phyloP scores from a whole-genome alignment of 2,888 invertebrate species.

The Megaustenia siamemsis region DNA sequence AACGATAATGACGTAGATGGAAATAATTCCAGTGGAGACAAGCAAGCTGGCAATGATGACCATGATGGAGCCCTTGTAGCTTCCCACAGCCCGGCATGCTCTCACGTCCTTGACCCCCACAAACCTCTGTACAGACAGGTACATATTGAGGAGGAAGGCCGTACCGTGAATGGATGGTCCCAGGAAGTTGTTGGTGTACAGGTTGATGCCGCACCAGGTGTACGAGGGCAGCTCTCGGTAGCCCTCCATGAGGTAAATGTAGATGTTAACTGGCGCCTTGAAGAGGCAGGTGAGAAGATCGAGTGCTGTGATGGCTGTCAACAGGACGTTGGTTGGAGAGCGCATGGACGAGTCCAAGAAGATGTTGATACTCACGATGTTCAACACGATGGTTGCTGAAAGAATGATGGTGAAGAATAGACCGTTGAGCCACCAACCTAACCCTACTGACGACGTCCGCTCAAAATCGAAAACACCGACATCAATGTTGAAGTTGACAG shows the following conservation, averaged over 20 bases:
- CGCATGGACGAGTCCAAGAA: slow-evolving; percentile 2
- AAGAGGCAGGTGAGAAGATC: slow-evolving; percentile 38
- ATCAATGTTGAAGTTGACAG: background rate
- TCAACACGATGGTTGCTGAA: slow-evolving; percentile 2
- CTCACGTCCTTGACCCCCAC: slow-evolving; percentile 34
- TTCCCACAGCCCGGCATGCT: background rate
- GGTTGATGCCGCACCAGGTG: slow-evolving; percentile 32
- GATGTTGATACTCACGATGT: slow-evolving; percentile 12
- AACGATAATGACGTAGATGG: slow-evolving; percentile 15
- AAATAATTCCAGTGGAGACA: background rate
- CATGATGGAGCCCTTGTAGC: slow-evolving; percentile 16
- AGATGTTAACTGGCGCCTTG: slow-evolving; percentile 15
- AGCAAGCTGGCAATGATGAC: background rate
- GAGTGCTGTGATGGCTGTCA: slow-evolving; percentile 19
- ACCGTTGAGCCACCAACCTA: slow-evolving; percentile 42
- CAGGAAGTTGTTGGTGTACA: slow-evolving; percentile 40
- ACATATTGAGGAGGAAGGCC: slow-evolving; percentile 45
- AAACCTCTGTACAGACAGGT: slow-evolving; percentile 42
- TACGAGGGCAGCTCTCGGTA: slow-evolving; percentile 20
- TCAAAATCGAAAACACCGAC: slow-evolving; percentile 42
- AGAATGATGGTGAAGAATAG: background rate
- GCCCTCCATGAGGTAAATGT: slow-evolving; percentile 18
- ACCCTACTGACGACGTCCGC: background rate
- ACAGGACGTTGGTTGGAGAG: slow-evolving; percentile 28
- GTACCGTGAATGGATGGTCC: slow-evolving; percentile 31